Conservation (phyloP, 2,888 invertebrate species). For the Ephialtes manifestator region DNA sequence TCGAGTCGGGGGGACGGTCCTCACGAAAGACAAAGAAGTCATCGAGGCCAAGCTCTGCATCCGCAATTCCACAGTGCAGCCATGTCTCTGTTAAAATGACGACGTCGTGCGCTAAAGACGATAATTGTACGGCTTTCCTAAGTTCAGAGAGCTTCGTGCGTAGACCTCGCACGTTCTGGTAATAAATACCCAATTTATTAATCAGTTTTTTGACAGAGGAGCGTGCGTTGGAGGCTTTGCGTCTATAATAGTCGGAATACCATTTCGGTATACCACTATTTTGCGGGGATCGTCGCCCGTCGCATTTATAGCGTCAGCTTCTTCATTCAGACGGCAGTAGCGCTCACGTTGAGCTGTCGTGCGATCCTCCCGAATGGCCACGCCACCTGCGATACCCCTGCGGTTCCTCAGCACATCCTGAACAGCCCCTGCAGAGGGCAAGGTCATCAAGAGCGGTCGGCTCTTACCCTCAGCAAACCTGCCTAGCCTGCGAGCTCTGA, state of each 20-base stretch:
- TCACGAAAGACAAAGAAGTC: neutral
- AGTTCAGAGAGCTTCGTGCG: neutral
- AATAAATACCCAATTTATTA: neutral
- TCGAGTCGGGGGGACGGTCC: neutral
- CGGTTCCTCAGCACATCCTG: too few species aligned
- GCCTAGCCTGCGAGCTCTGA: neutral
- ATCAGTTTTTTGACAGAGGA: neutral
- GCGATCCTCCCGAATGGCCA: neutral
- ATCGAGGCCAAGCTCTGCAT: conserved; percentile 10
- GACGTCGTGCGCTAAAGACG: neutral
- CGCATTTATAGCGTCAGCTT: neutral
- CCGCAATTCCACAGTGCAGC: neutral
- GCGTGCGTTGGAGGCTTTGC: too few species aligned
- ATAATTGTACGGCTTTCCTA: neutral
- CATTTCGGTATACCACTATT: neutral
- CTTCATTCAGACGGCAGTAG: neutral
- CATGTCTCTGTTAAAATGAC: conserved; percentile 6
- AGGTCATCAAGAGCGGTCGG: too few species aligned
- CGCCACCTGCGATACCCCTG: too few species aligned
- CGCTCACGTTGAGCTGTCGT: neutral
- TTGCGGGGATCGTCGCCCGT: neutral
- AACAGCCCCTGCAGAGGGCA: too few species aligned
- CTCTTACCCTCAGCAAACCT: neutral
- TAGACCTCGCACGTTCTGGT: conserved; percentile 3
- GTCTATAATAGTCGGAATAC: neutral